Evolutionary conservation across 2,888 invertebrate species (phyloP).

Genomic region (Pseudococcus jackbeardsleyi): DNA sequence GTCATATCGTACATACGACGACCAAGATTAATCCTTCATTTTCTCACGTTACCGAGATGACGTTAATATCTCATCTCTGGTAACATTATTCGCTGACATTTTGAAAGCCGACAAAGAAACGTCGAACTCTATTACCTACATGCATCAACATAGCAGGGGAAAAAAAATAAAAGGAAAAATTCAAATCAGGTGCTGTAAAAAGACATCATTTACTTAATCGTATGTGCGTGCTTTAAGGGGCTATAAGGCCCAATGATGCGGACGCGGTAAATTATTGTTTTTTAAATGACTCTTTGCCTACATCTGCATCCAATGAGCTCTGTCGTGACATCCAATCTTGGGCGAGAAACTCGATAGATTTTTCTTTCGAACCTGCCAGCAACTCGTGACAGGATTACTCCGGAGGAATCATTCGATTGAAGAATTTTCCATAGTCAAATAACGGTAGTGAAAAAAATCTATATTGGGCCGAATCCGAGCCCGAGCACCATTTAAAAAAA

Average conservation of each 20-base stretch:
- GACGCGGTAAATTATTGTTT: neutral
- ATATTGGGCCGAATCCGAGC: neutral
- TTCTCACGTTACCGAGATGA: neutral
- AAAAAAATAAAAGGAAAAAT: neutral
- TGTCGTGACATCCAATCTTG: neutral
- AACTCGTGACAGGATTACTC: too few species aligned
- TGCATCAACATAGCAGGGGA: neutral
- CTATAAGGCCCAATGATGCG: neutral
- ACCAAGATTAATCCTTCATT: slow-evolving; percentile 62
- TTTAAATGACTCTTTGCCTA: neutral
- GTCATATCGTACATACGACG: neutral
- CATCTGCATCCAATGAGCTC: neutral
- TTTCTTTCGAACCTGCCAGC: too few species aligned
- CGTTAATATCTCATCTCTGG: slow-evolving; percentile 58
- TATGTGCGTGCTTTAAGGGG: neutral
- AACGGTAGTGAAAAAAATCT: neutral
- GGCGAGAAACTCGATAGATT: neutral
- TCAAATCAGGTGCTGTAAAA: slow-evolving; percentile 44
- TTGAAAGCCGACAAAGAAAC: slow-evolving; percentile 61
- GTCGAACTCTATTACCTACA: neutral
- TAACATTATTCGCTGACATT: slow-evolving; percentile 64
- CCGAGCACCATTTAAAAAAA: neutral
- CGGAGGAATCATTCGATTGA: neutral
- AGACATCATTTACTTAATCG: slow-evolving; percentile 46
- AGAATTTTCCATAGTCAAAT: neutral